Evolutionary conservation across 2,797 vertebrate genomes (phyloP), one percentile per base, ranked within the genome.

Genomic region (Manis crassicaudata): DNA sequence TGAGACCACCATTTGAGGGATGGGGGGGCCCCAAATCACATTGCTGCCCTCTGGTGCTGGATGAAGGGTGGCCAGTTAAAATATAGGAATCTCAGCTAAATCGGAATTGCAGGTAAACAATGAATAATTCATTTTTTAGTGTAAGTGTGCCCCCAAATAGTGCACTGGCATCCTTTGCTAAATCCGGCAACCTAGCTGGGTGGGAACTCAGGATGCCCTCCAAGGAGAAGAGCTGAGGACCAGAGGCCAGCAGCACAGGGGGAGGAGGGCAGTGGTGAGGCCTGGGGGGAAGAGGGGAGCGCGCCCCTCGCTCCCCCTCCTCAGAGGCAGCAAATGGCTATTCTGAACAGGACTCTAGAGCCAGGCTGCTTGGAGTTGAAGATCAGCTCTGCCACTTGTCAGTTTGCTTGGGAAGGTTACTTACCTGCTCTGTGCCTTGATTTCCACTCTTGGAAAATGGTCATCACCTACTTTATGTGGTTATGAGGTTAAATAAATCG

Each of bases 401-500:
- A 77, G n/a, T 80, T 21, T 65, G 35, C 43, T 70, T 13, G 27
- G 54, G 32, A 21, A 60, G 60, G 20, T 65, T 43, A 10, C 25
- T 68, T 35, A 86, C 54, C 4, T 73, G 52, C 37, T 75, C 43
- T 63, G 8, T 50, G 65, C 58, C 80, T 92, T 12, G 5, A 10
- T 58, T 58, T 94, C 7, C 23, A 37, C 58, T 40, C 43, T 54
- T 92, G 21, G 40, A 85, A 85, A 92, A 79, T 32, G 6, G 65
- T 25, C 3, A 65, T 83, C 62, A 75, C 32, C 37, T 68, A 23
- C 14, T 37, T 63, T 12, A 43, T 9, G 0, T 35, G 23, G 23
- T 56, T 52, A 43, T 27, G 25, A 91, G 32, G 87, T 76, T 89
- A 87, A 94, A 76, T 73, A 88, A 92, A 32, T 85, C 67, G 37